Evolutionary conservation across 2,797 vertebrate genomes (phyloP), one percentile per base, ranked within the genome.

Genomic region (Urophycis tenuis): DNA sequence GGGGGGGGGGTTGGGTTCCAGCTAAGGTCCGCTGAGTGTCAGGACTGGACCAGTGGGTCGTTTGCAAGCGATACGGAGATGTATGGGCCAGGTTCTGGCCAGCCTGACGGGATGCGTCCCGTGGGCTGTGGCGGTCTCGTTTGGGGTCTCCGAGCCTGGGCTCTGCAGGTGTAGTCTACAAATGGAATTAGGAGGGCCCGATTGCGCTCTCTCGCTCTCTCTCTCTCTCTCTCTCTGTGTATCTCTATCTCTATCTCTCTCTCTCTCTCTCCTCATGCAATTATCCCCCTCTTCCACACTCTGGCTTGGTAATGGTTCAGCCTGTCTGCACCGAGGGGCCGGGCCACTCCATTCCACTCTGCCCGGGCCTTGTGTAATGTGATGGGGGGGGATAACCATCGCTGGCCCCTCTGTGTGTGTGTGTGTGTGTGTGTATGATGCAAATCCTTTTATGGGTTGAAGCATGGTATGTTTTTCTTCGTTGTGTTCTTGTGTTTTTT

Each of bases 401-500:
- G 7, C n/a, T 11, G n/a, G 53, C 82, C 75, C 36, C 10, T 11
- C 36, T 39, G 2, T 19, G 45, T 49, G 45, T 49, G 17, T 60
- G 22, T 60, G 53, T n/a, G 53, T 64, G n/a, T 80, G 79, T 84
- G 77, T 81, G 77, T 1, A 5, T 7, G 74, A 84, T 73, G 81
- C 81, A 84, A 8, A 81, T 86, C 79, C 84, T 85, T 49, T 76
- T 75, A 81, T 74, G 79, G 85, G 87, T 79, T 87, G 83, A 92
- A 86, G 87, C 83, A 82, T 84, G 74, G 73, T 83, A 84, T 85
- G 67, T 84, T 85, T 80, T 87, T 79, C n/a, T 78, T 67, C 29
- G 60, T 67, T 29, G 60, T 67, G 8, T 60, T 60, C 22, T 60
- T 60, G 22, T 67, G 3, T 10, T 67, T 8, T 29, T 67, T 67